phyloP scores from a whole-genome alignment of 2,797 vertebrate species.

The Pipistrellus pygmaeus region DNA sequence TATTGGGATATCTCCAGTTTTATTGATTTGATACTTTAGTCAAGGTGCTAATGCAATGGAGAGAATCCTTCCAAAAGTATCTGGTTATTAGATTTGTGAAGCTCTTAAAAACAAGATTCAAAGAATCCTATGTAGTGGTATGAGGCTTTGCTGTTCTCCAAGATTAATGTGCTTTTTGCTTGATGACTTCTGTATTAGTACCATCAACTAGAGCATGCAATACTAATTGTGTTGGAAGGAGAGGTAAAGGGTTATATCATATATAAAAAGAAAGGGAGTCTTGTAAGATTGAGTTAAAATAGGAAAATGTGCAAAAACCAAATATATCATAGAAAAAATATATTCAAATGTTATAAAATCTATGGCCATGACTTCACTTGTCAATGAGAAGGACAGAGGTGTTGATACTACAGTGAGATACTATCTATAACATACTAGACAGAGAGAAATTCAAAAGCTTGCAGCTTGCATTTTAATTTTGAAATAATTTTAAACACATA shows the following conservation, averaged over 20 bases:
- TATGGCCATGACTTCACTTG: not conserved
- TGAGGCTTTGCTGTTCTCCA: not conserved
- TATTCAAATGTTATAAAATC: not conserved
- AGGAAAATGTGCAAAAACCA: not conserved
- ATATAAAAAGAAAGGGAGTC: not conserved
- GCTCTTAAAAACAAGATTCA: not conserved
- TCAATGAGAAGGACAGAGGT: not conserved
- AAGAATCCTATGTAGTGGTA: not conserved
- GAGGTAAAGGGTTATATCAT: not conserved
- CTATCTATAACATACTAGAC: not conserved
- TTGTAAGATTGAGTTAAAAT: slow-evolving; percentile 19
- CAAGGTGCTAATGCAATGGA: not conserved
- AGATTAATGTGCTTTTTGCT: not conserved
- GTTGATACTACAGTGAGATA: not conserved
- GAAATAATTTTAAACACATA: not conserved
- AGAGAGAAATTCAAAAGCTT: slow-evolving; percentile 33
- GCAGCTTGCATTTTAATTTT: not conserved
- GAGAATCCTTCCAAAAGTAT: not conserved
- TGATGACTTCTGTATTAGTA: not conserved
- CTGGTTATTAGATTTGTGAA: not conserved
- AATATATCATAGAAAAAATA: not conserved
- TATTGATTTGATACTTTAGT: not conserved
- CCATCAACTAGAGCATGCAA: not conserved
- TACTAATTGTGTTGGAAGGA: slow-evolving; percentile 14
- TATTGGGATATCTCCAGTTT: not conserved